These are phyloP conservation scores for Tetrax tetrax DNA, from an alignment of 2,113 vertebrate species.

Conservation along the genomic window DNA sequence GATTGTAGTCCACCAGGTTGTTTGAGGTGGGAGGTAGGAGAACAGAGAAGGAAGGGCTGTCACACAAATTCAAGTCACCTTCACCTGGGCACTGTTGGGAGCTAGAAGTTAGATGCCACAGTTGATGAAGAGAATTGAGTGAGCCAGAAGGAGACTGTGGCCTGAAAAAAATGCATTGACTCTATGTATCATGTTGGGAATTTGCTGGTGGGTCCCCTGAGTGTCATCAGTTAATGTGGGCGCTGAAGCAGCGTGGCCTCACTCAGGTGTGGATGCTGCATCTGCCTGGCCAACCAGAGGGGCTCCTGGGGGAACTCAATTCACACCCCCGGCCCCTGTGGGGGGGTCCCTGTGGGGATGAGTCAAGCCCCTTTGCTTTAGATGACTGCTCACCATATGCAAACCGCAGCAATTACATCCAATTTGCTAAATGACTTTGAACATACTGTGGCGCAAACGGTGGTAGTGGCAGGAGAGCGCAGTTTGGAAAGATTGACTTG, in stretches of 20 bases:
- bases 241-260: neutral
- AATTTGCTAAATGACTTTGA: neutral
- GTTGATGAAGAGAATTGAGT: neutral
- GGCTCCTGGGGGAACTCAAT: neutral
- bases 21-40: neutral
- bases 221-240: neutral
- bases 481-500: neutral
- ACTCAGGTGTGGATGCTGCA: neutral
- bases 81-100: neutral
- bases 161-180: neutral
- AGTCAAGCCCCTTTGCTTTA: neutral
- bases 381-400: neutral
- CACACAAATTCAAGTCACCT: neutral
- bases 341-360: neutral
- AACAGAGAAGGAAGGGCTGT: neutral
- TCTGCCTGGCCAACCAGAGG: neutral
- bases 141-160: neutral
- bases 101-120: neutral
- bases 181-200: fast-evolving
- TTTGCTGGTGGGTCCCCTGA: neutral
- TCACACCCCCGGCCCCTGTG: neutral
- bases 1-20: neutral
- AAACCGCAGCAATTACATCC: neutral
- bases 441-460: neutral
- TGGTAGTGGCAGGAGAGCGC: neutral